These are phyloP conservation scores for Australoheros facetus DNA, from an alignment of 2,797 vertebrate species.

Conservation along the genomic window DNA sequence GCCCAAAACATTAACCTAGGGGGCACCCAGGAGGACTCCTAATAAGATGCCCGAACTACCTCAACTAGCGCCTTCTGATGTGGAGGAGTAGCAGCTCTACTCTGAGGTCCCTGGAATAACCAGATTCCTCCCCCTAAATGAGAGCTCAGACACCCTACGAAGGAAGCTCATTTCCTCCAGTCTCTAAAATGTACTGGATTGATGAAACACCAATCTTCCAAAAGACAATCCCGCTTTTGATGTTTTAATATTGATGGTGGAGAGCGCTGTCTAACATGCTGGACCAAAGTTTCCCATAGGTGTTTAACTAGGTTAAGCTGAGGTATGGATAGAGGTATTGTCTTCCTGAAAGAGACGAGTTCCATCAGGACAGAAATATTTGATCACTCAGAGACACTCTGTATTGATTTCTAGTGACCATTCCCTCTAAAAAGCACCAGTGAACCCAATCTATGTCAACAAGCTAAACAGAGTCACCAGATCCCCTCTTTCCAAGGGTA, in stretches of 20 bases:
- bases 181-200: neutral
- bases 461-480: neutral
- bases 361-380: neutral
- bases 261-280: neutral
- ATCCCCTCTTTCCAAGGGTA: neutral
- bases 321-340: neutral
- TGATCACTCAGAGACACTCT: neutral
- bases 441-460: neutral
- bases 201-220: neutral
- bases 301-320: no score
- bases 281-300: neutral
- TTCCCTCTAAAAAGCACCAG: neutral
- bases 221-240: neutral
- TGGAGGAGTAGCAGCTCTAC: neutral
- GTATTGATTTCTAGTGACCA: neutral
- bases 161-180: neutral
- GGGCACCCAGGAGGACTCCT: neutral
- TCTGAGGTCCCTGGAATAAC: neutral
- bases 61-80: neutral
- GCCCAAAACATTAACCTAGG: no score
- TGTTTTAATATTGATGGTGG: neutral
- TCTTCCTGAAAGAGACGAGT: no score
- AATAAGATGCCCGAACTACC: neutral
- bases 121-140: neutral
- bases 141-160: neutral